Evolutionary conservation across 1,140 invertebrate species (phyloP).

Genomic region (Drosophila melanica): DNA sequence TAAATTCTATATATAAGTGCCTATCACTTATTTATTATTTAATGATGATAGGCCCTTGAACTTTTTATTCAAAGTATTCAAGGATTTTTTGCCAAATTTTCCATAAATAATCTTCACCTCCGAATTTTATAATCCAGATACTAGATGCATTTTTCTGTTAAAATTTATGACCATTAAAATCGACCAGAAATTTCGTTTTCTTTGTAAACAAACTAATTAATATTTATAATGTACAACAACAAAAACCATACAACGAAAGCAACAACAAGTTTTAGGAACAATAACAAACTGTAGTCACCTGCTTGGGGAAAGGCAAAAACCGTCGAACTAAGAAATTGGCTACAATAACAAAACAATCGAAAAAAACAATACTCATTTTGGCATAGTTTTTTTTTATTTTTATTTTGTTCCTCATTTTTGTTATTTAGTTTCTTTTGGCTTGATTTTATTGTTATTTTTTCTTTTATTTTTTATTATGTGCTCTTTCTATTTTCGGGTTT

Average conservation of each 20-base stretch:
- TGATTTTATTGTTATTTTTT: conserved; percentile 30
- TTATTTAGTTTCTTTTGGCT: conserved; percentile 8
- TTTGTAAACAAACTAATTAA: conserved; percentile 78
- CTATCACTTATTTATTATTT: no score
- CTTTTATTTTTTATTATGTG: conserved; percentile 3
- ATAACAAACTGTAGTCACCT: conserved; percentile 46
- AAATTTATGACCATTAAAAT: conserved; percentile 66
- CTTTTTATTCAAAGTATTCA: background rate
- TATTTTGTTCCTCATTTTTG: conserved; percentile 19
- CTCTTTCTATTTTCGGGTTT: conserved; percentile 23
- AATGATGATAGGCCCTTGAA: no score
- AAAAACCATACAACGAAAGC: background rate
- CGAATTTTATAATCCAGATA: conserved; percentile 53
- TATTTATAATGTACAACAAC: conserved; percentile 61
- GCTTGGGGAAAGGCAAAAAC: conserved; percentile 26
- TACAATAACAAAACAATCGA: conserved; percentile 18
- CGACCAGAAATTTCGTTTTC: conserved; percentile 59
- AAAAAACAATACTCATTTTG: conserved; percentile 47
- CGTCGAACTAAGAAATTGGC: conserved; percentile 1
- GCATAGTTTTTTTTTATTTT: conserved; percentile 47
- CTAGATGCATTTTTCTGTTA: conserved; percentile 59
- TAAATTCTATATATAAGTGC: no score
- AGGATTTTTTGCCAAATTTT: background rate
- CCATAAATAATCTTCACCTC: conserved; percentile 13
- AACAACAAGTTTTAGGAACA: conserved; percentile 39